Percentiles rank a stretch among this genome's conserved stretches.
These are phyloP conservation scores for Dendrophyllia cribrosa DNA, from an alignment of 64 coral and sea anemone genomes.

Conservation along the genomic window DNA sequence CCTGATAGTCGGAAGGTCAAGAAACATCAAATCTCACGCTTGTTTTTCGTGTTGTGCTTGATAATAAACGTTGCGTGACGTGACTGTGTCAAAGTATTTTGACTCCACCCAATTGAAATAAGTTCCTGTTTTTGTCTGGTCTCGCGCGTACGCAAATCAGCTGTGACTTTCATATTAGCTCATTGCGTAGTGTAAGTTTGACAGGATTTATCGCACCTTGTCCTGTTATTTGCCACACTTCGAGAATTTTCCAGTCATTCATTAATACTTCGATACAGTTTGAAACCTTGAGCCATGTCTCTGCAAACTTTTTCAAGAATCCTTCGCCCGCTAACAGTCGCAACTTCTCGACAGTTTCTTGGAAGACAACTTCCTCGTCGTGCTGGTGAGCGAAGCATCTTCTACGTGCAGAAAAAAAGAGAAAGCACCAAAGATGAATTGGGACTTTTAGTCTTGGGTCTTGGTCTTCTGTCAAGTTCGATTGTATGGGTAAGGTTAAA, in stretches of 20 bases:
- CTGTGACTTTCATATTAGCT: not conserved
- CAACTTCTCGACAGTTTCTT: constrained; percentile 3
- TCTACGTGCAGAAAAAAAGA: constrained; percentile 43
- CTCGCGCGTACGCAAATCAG: not conserved
- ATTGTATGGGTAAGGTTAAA: constrained; percentile 29
- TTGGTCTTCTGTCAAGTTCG: constrained; percentile 29
- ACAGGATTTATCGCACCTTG: not conserved
- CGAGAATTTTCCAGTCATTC: not conserved
- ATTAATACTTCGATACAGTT: not conserved
- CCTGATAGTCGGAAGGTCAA: no score
- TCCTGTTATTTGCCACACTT: not conserved
- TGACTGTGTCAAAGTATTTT: not conserved
- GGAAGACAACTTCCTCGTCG: constrained; percentile 13
- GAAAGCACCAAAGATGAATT: constrained; percentile 42
- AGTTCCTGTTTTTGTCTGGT: not conserved
- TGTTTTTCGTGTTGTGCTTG: no score
- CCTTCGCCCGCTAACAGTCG: not conserved
- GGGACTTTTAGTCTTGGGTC: constrained; percentile 28
- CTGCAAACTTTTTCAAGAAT: constrained; percentile 20
- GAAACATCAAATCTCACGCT: no score
- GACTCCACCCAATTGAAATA: not conserved
- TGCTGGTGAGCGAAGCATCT: constrained; percentile 13
- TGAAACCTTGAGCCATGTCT: constrained; percentile 13
- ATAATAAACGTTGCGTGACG: not conserved
- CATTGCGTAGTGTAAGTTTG: not conserved